These are phyloP conservation scores for Andrena hattorfiana DNA, from an alignment of 2,888 invertebrate genomes.

Conservation along the genomic window DNA sequence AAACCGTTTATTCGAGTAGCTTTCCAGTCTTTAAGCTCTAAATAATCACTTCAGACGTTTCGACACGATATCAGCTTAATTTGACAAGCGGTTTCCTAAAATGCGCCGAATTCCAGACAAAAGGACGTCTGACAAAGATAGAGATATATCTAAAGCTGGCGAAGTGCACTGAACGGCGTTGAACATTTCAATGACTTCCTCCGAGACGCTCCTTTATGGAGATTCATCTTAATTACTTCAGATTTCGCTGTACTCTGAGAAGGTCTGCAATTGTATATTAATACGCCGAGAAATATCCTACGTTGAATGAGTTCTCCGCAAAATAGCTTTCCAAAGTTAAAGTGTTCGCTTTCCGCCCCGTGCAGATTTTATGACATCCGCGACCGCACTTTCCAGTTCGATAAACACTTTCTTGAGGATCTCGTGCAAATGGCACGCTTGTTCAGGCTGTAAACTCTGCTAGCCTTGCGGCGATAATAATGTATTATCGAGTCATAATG, in stretches of 20 bases:
- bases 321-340: background rate
- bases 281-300: background rate
- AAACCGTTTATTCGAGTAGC: too few species aligned
- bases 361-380: background rate
- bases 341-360: background rate
- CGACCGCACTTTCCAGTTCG: background rate
- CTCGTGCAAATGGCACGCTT: background rate
- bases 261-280: background rate
- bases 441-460: background rate
- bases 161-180: background rate
- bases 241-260: background rate
- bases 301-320: background rate
- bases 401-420: background rate
- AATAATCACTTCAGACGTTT: too few species aligned
- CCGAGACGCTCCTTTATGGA: background rate
- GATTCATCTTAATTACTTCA: background rate
- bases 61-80: background rate
- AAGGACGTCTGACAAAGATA: background rate
- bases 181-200: conserved; percentile 1
- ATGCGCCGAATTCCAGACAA: too few species aligned
- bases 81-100: too few species aligned
- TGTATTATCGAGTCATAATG: too few species aligned
- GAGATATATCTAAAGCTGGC: background rate
- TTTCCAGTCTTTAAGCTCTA: too few species aligned
- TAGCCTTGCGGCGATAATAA: too few species aligned